These are phyloP conservation scores for Agrypnia vestita DNA, from an alignment of 1,140 invertebrate genomes.

Conservation along the genomic window DNA sequence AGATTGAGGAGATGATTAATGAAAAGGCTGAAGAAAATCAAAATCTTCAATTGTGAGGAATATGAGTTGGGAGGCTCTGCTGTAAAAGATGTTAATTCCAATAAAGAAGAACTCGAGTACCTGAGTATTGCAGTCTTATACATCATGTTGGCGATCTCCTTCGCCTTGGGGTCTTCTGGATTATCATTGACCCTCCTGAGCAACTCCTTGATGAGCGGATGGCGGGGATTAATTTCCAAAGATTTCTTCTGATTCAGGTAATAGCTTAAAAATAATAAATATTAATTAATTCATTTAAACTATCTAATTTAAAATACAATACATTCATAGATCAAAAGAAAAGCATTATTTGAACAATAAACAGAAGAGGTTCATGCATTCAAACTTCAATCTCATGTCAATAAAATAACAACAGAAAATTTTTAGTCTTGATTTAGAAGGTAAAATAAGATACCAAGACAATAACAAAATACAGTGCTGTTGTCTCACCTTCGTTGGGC, in stretches of 20 bases:
- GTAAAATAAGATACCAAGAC: not conserved
- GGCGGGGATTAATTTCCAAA: constrained; percentile 97
- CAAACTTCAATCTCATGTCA: too few species aligned
- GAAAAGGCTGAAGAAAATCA: too few species aligned
- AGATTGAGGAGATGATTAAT: too few species aligned
- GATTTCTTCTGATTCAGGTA: constrained; percentile 98
- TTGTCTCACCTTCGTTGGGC: constrained; percentile 79
- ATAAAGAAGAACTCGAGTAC: not conserved
- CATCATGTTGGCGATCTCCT: constrained; percentile 92
- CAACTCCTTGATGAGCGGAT: constrained; percentile 95
- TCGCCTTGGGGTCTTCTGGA: constrained; percentile 85
- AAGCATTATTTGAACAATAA: too few species aligned
- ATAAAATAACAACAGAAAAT: too few species aligned
- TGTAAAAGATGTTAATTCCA: too few species aligned
- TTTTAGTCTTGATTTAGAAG: too few species aligned
- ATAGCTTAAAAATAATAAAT: constrained; percentile 73
- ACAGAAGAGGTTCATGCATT: too few species aligned
- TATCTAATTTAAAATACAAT: too few species aligned
- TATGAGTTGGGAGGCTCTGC: too few species aligned
- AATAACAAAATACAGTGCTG: not conserved
- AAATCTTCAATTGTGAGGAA: too few species aligned
- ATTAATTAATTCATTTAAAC: not conserved
- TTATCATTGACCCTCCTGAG: constrained; percentile 87
- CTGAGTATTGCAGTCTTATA: constrained; percentile 94
- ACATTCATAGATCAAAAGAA: too few species aligned